Evolutionary conservation across 35 echinoderm and acorn worm genomes (phyloP), one percentile per base, ranked within the genome.

Genomic region (Apostichopus parvimensis): DNA sequence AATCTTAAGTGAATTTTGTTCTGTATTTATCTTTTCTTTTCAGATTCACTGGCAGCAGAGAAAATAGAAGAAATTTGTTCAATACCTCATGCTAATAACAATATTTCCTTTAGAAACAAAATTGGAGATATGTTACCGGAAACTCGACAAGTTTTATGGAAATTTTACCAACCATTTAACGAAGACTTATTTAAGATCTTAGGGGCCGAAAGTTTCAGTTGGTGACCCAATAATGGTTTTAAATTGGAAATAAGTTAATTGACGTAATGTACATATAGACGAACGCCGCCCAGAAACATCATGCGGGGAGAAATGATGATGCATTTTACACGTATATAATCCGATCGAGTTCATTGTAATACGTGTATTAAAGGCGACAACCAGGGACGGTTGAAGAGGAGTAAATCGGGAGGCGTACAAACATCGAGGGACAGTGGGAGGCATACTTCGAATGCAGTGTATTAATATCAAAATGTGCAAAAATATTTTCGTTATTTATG

Each of bases 111-210:
- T 3, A 83, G 14, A 83, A 18, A 83, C 2, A 4, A 17, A 18
- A 54, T 24, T 57, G 80, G 80, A 12, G 80, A 83, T 18, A 83
- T 83, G 80, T 45, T 83, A 57, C 80, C 80, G 5, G 53, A 83
- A 58, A 83, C 80, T 57, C 54, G 80, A 58, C 5, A 6, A 6
- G 18, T 83, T 57, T 83, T 83, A 58, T 4, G 53, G 18, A 11
- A 83, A 23, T 58, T 83, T 21, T 83, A 83, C 15, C 7, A 45
- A 5, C 80, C 80, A 57, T 83, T 57, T 22, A 83, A 83, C 54
- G 22, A 52, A 20, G 53, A 83, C 53, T 83, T 83, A 9, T 11
- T 13, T 8, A 80, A 80, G 53, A 34, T 80, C 17, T 52, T 80
- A 54, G 78, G 78, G 6, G 17, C 8, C 24, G 17, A 21, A 34